Percentiles rank a stretch among this genome's conserved stretches.
Evolutionary conservation across 2,888 invertebrate genomes (phyloP).

Genomic region (Theretra japonica): DNA sequence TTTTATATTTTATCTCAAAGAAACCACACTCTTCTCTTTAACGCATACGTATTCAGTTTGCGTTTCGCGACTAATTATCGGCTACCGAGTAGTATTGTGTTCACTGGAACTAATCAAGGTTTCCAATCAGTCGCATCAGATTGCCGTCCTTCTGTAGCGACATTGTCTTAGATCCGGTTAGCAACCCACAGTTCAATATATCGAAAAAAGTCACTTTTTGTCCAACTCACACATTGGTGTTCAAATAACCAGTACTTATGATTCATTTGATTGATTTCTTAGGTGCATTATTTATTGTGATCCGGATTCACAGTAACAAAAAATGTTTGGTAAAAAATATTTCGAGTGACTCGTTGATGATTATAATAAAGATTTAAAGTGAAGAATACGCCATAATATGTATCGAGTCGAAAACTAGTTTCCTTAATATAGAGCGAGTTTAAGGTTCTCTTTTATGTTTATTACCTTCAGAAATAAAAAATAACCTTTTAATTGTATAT

Average conservation of each 20-base stretch:
- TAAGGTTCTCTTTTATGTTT: too few relatives aligned
- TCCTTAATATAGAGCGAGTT: not conserved
- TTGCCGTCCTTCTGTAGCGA: constrained; percentile 12
- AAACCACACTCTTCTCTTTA: constrained; percentile 35
- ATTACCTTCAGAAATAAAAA: too few relatives aligned
- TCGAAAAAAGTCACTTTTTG: constrained; percentile 12
- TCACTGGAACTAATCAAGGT: constrained; percentile 47
- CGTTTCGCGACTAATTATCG: constrained; percentile 42
- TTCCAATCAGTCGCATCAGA: constrained; percentile 7
- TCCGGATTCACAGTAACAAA: not conserved
- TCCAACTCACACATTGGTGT: not conserved
- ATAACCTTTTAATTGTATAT: too few relatives aligned
- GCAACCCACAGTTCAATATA: not conserved
- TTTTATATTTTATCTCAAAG: not conserved
- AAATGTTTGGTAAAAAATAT: not conserved
- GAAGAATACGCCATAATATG: not conserved
- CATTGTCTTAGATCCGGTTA: constrained; percentile 14
- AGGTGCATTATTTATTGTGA: not conserved
- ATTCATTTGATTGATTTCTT: not conserved
- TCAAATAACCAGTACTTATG: not conserved
- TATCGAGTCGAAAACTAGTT: not conserved
- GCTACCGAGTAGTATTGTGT: constrained; percentile 36
- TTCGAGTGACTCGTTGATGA: not conserved
- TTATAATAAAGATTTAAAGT: not conserved
- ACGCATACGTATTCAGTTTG: constrained; percentile 41